Evolutionary conservation across 1,140 invertebrate species (phyloP), one percentile per base, ranked within the genome.

Genomic region (Anoplolepis gracilipes): DNA sequence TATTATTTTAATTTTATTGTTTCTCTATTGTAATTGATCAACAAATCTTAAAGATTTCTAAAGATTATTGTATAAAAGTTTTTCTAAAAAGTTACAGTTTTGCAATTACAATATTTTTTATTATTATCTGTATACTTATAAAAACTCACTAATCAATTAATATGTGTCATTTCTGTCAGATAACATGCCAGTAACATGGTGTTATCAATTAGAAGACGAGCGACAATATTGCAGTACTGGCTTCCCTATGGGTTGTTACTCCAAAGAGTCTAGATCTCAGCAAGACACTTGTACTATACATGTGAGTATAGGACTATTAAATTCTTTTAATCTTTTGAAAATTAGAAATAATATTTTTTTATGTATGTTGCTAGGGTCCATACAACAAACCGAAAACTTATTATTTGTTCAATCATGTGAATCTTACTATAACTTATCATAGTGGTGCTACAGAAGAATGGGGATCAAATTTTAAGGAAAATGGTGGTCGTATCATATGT

Each of bases 151-250:
- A 78, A 39, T 62, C 3, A n/a, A 16, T 16, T 57, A 13, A 59
- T 57, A 5, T 46, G 33, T 59, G 25, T 77, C 53, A 72, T 85
- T 84, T 88, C 87, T 92, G 88, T 36, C 84, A 96, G 97, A 99
- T 95, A 99, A 99, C 92, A 99, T 99, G 99, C 99, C 99, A 46
- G 97, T 98, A 1, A 98, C 97, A 0, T 99, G 98, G 97, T 99
- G 99, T 94, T 99, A 99, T 94, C 94, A 96, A 81, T 95, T 97
- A 28, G 97, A 98, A 87, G 96, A 97, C 93, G 96, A 96, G 84
- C 96, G 96, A 93, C 96, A 97, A 90, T 97, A 98, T 95, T 99
- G 99, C 93, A 98, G 97, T 62, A 98, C 97, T 79, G 99, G 99
- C 46, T 99, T 99, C 93, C 99, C 99, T 0, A 99, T 99, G 97